A percentile compares a stretch with the other conserved stretches of the same genome.
Evolutionary conservation across 2,113 vertebrate genomes (phyloP).

Genomic region (Rhombomys opimus): DNA sequence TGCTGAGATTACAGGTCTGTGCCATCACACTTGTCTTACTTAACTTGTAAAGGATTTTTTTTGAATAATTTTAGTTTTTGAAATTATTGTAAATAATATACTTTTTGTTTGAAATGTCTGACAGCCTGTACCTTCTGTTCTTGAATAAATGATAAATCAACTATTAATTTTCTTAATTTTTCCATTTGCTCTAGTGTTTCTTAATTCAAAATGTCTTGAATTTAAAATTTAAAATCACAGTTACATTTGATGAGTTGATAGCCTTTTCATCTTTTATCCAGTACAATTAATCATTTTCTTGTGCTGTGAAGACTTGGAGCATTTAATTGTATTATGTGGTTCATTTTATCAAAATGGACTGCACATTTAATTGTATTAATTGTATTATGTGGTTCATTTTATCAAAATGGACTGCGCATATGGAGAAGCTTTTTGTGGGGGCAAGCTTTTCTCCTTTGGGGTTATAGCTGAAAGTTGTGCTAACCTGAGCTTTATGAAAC

Average conservation of each 20-base stretch:
- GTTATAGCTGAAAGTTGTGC: slow-evolving; percentile 21
- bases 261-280: neutral
- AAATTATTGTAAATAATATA: neutral
- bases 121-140: neutral
- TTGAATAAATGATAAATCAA: slow-evolving; percentile 23
- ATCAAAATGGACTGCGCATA: neutral
- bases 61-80: slow-evolving; percentile 29
- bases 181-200: neutral
- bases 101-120: neutral
- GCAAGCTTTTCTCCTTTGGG: slow-evolving; percentile 17
- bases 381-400: slow-evolving; percentile 34
- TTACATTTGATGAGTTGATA: slow-evolving; percentile 1
- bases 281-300: neutral
- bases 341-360: slow-evolving; percentile 14
- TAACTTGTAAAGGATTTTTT: slow-evolving; percentile 7
- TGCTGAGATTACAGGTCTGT: neutral
- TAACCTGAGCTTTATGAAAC: fast-evolving
- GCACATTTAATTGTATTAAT: neutral
- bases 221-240: slow-evolving; percentile 2
- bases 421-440: neutral
- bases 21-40: neutral
- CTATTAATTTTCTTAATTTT: neutral
- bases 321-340: neutral
- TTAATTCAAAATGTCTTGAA: slow-evolving; percentile 14
- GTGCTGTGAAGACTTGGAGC: neutral